These are phyloP conservation scores for Actenoides hombroni DNA, from an alignment of 2,113 vertebrate species.

Conservation along the genomic window DNA sequence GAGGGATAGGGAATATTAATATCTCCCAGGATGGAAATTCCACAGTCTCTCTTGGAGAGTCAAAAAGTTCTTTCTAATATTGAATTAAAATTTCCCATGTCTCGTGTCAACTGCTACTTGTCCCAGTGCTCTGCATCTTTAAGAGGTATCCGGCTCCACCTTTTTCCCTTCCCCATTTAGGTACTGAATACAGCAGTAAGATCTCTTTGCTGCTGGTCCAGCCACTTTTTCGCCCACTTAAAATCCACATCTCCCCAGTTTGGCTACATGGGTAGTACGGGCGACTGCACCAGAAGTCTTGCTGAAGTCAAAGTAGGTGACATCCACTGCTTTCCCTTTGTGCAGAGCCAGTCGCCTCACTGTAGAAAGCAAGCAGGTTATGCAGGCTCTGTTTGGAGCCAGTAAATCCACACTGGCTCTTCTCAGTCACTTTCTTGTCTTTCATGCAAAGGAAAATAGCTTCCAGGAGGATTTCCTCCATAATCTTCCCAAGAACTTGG, in stretches of 20 bases:
- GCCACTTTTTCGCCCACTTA: neutral
- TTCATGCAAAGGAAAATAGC: neutral
- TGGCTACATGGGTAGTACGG: neutral
- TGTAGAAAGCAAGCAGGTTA: neutral
- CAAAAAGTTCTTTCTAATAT: neutral
- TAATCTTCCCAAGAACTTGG: neutral
- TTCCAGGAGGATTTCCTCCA: neutral
- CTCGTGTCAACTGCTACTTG: neutral
- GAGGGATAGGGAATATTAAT: neutral
- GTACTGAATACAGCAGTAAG: neutral
- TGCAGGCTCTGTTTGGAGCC: rapidly evolving
- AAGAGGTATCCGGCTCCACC: neutral
- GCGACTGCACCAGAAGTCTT: neutral
- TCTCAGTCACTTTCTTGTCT: neutral
- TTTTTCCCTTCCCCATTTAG: neutral
- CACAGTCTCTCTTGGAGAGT: neutral
- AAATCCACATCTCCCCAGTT: neutral
- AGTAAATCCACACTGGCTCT: neutral
- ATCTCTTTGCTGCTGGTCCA: neutral
- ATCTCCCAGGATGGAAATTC: neutral
- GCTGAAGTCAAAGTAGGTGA: neutral
- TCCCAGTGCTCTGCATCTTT: neutral
- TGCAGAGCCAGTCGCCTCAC: neutral
- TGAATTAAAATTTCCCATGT: neutral
- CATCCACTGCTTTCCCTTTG: neutral